Conservation (phyloP, 2,888 invertebrate species). For the Ferrisia virgata region DNA sequence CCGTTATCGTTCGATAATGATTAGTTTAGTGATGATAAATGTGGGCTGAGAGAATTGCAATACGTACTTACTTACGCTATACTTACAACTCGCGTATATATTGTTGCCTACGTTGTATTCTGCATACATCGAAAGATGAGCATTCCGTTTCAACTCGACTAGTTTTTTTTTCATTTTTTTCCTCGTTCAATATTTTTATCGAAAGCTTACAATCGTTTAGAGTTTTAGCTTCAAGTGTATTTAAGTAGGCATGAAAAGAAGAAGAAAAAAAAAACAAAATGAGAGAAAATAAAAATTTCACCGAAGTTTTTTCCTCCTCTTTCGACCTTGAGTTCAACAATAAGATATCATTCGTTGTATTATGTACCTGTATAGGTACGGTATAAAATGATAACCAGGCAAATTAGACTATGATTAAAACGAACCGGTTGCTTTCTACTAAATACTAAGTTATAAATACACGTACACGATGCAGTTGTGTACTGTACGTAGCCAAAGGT, state of each 20-base stretch:
- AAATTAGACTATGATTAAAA: background rate
- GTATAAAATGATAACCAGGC: background rate
- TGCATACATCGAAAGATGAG: background rate
- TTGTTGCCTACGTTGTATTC: background rate
- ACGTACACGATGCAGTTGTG: background rate
- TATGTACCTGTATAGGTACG: background rate
- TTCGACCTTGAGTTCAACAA: background rate
- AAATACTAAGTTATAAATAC: background rate
- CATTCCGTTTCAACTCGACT: background rate
- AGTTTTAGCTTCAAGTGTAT: background rate
- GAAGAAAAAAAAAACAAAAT: background rate
- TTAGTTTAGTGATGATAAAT: background rate
- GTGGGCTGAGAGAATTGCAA: background rate
- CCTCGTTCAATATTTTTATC: too few relatives aligned
- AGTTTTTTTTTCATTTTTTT: background rate
- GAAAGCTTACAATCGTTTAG: background rate
- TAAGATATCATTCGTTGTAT: background rate
- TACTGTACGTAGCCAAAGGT: too few relatives aligned
- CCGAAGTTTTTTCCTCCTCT: background rate
- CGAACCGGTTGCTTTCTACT: background rate
- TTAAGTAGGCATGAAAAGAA: background rate
- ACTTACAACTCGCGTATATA: too few relatives aligned
- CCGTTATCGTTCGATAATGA: slow-evolving; percentile 25
- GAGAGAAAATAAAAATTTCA: background rate
- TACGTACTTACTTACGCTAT: too few relatives aligned